A percentile compares a stretch with the other conserved stretches of the same genome.
Evolutionary conservation across 1,140 invertebrate genomes (phyloP).

Genomic region (Solenopsis fugax): DNA sequence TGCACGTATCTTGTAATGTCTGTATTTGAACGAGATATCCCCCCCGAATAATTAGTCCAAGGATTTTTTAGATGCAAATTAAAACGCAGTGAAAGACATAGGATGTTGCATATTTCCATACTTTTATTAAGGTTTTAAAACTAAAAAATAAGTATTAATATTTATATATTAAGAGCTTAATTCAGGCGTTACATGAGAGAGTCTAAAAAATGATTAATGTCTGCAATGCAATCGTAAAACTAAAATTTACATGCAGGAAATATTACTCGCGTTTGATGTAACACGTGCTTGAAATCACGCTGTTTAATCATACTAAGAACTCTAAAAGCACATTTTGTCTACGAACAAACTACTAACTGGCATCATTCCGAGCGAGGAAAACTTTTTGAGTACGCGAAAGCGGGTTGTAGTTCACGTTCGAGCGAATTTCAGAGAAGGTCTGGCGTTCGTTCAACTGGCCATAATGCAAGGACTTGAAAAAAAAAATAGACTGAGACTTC

Average conservation of each 20-base stretch:
- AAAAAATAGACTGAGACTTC: slow-evolving; percentile 15
- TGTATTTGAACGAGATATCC: neutral
- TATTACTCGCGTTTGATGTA: slow-evolving; percentile 3
- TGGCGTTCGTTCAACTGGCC: slow-evolving; percentile 57
- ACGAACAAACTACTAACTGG: slow-evolving; percentile 28
- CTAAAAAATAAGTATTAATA: neutral
- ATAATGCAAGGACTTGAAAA: slow-evolving; percentile 21
- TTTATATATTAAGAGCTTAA: neutral
- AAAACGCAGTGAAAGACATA: neutral
- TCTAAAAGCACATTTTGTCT: slow-evolving; percentile 35
- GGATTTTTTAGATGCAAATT: neutral
- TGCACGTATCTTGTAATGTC: slow-evolving; percentile 32
- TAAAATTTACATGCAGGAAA: slow-evolving; percentile 3
- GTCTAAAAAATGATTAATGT: neutral
- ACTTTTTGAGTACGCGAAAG: slow-evolving; percentile 36
- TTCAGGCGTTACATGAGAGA: neutral
- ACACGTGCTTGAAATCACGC: slow-evolving; percentile 29
- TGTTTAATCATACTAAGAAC: slow-evolving; percentile 47
- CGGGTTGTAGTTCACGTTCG: slow-evolving; percentile 47
- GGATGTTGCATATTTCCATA: neutral
- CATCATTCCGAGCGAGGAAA: slow-evolving; percentile 31
- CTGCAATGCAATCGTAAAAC: neutral
- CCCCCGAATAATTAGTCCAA: neutral
- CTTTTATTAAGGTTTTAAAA: neutral
- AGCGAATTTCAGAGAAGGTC: slow-evolving; percentile 57